Evolutionary conservation across 2,113 vertebrate species (phyloP).

Genomic region (Electrona antarctica): DNA sequence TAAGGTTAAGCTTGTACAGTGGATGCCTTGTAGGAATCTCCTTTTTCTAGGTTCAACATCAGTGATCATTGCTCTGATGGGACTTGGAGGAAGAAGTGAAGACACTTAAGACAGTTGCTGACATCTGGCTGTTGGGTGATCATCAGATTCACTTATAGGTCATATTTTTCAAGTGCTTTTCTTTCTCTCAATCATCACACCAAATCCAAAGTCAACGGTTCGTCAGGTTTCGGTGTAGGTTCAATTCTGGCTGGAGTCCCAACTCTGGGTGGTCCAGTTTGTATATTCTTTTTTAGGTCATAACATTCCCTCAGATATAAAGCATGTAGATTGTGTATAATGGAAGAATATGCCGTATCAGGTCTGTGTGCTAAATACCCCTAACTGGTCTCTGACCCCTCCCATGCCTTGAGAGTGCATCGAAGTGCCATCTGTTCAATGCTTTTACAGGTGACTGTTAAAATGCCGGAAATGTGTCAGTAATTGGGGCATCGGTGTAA

Average conservation of each 20-base stretch:
- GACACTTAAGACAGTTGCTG: conserved; percentile 41
- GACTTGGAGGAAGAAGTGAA: conserved; percentile 25
- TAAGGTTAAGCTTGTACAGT: conserved; percentile 39
- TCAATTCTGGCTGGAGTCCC: conserved; percentile 32
- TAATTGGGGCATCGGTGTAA: too few species aligned
- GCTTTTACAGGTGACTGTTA: conserved; percentile 14
- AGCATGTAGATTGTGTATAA: conserved; percentile 73
- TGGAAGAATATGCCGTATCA: conserved; percentile 41
- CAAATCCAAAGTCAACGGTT: conserved; percentile 59
- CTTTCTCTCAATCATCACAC: conserved; percentile 24
- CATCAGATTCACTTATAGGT: conserved; percentile 59
- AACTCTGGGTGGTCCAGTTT: conserved; percentile 33
- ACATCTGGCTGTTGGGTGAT: conserved; percentile 29
- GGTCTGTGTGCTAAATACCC: conserved; percentile 58
- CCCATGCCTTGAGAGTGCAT: conserved; percentile 63
- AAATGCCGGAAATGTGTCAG: too few species aligned
- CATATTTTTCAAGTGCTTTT: not conserved
- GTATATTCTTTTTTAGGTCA: conserved; percentile 41
- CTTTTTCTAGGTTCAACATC: conserved; percentile 15
- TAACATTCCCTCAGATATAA: conserved; percentile 69
- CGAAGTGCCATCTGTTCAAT: conserved; percentile 77
- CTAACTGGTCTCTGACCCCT: conserved; percentile 31
- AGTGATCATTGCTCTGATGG: conserved; percentile 9
- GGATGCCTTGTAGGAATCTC: conserved; percentile 47
- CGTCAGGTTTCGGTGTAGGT: conserved; percentile 47